Conservation (phyloP, 2,797 vertebrate genomes). For the Acrossocheilus wenchowensis region DNA sequence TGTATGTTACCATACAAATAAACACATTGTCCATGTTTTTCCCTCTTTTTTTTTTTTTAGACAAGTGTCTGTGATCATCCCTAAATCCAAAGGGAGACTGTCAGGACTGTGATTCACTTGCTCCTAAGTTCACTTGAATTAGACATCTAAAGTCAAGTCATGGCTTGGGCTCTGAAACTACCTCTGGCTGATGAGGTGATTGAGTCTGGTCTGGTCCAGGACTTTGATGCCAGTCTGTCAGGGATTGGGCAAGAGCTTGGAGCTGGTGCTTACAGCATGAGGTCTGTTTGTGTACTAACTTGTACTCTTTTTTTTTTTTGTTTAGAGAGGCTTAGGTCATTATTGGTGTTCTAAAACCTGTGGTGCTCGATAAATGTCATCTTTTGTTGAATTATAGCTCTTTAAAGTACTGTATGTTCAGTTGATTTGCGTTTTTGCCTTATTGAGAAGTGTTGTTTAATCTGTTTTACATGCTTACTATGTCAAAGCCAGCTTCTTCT, state of each 20-base stretch:
- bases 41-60: not conserved
- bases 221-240: conserved; percentile 97
- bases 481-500: not conserved
- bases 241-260: conserved; percentile 97
- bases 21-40: not conserved
- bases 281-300: conserved; percentile 74
- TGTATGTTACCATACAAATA: not conserved
- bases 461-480: not conserved
- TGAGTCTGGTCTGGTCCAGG: conserved; percentile 95
- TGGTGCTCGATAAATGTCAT: not conserved
- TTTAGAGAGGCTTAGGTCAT: not conserved
- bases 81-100: not conserved
- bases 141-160: conserved; percentile 68
- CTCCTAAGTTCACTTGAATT: conserved; percentile 52
- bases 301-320: not conserved
- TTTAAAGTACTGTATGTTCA: not conserved
- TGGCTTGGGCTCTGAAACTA: conserved; percentile 97
- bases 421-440: not conserved
- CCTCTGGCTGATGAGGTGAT: conserved; percentile 96
- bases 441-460: not conserved
- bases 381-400: not conserved
- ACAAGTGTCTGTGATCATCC: conserved; percentile 44
- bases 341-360: not conserved
- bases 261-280: conserved; percentile 98
- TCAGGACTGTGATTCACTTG: conserved; percentile 15